Percentiles rank a stretch among this genome's conserved stretches.
Evolutionary conservation across 2,797 vertebrate genomes (phyloP).

Genomic region (Pangasius larnaudii): DNA sequence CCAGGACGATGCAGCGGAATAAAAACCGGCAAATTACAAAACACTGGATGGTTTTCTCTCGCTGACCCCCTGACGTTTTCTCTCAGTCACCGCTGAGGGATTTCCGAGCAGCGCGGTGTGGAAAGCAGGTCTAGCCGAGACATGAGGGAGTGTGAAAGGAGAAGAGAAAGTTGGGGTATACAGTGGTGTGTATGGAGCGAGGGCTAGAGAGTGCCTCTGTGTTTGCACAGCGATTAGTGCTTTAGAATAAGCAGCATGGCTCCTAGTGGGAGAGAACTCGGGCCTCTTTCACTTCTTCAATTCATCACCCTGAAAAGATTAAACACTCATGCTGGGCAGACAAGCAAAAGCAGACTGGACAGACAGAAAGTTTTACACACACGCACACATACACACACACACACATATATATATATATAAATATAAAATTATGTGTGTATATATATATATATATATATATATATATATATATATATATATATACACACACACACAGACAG

Average conservation of each 20-base stretch:
- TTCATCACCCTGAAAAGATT: conserved; percentile 99
- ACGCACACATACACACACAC: conserved; percentile 55
- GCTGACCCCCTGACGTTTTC: conserved; percentile 52
- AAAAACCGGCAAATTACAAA: conserved; percentile 80
- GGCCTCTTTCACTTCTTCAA: conserved; percentile 97
- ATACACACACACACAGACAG: conserved; percentile 56
- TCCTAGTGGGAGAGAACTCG: conserved; percentile 95
- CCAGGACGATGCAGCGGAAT: conserved; percentile 75
- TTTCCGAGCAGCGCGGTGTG: conserved; percentile 71
- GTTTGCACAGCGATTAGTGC: conserved; percentile 99
- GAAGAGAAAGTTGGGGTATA: conserved; percentile 87
- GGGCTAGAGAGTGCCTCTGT: conserved; percentile 93
- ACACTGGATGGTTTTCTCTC: conserved; percentile 67
- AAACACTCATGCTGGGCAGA: conserved; percentile 99
- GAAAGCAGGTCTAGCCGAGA: conserved; percentile 64
- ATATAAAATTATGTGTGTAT: too few relatives aligned
- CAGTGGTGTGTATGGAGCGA: conserved; percentile 84
- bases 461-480: too few relatives aligned
- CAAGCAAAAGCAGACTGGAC: conserved; percentile 97
- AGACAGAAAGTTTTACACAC: conserved; percentile 87
- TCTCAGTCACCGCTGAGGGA: conserved; percentile 55
- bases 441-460: too few relatives aligned
- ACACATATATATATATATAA: not conserved
- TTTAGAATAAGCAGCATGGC: conserved; percentile 99
- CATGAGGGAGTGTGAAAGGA: conserved; percentile 62